A percentile compares a stretch with the other conserved stretches of the same genome.
phyloP scores from a whole-genome alignment of 2,797 vertebrate genomes.

The Coregonus ussuriensis region DNA sequence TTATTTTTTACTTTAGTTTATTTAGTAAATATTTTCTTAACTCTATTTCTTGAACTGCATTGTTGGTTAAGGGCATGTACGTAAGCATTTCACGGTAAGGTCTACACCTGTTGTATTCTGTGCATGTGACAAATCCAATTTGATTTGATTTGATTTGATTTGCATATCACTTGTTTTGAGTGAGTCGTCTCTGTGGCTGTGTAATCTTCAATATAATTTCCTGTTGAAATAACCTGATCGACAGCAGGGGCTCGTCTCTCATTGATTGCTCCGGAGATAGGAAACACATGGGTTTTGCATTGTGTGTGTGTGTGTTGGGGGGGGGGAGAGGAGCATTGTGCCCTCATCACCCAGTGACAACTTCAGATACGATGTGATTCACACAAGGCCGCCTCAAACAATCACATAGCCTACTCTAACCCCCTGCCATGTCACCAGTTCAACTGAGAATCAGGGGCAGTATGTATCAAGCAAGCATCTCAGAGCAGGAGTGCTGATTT shows the following conservation, averaged over 20 bases:
- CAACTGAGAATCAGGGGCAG: neutral
- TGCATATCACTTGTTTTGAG: neutral
- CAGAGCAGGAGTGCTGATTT: neutral
- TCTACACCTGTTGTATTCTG: too few relatives aligned
- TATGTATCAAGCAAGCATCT: neutral
- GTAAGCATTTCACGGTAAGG: too few relatives aligned
- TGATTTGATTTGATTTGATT: neutral
- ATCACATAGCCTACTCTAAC: neutral
- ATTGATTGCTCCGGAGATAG: neutral
- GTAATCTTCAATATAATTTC: neutral
- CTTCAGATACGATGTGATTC: neutral
- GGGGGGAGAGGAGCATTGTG: neutral
- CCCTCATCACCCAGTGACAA: neutral
- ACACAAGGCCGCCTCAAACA: neutral
- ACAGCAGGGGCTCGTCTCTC: neutral
- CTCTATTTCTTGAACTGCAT: too few relatives aligned
- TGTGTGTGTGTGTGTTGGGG: neutral
- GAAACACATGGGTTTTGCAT: neutral
- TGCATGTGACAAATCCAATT: too few relatives aligned
- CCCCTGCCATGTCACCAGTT: neutral
- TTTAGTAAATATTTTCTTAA: too few relatives aligned
- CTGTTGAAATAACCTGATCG: neutral
- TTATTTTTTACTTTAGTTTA: too few relatives aligned
- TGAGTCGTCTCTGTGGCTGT: neutral
- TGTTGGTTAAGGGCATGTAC: too few relatives aligned